Evolutionary conservation across 2,888 invertebrate genomes (phyloP), one percentile per base, ranked within the genome.

Genomic region (Troides oblongomaculatus): DNA sequence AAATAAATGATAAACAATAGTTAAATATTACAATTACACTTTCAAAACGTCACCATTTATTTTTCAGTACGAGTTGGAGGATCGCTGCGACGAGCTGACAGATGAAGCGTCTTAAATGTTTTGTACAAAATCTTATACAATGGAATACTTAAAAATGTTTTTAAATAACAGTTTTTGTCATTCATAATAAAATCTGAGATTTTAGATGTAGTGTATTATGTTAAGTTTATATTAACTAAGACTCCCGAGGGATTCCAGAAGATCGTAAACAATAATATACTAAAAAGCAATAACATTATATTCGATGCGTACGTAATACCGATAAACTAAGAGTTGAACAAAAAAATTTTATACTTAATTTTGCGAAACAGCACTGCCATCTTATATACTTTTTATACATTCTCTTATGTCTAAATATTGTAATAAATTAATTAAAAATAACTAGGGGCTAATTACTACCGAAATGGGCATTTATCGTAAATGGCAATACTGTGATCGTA

Each of bases 21-120:
- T 10, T 39, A 39, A 39, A 6, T 39, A 4, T 10, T 8, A 10
- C 1, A 39, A 39, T 39, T 39, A 39, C 7, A 53, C n/a, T 53
- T 53, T 53, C 18, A 14, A 53, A 53, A 53, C 6, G 14, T 18
- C 17, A 53, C n/a, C 3, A 17, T 68, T 50, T 73, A 21, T 70
- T 70, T 92, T 93, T 46, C 88, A 96, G 95, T 94, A 95, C 76
- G 97, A 97, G 81, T 92, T 97, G 76, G 95, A 96, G 77, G 96
- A 96, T 79, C 95, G 94, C 77, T 97, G 97, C 87, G 97, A 97
- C 81, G 95, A 95, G 81, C 93, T 97, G 77, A 93, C 94, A 46
- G 94, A 94, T 73, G 93, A 88, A 46, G 70, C 77, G 25, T 72
- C 76, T 36, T 60, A 69, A 59, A 39, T 30, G 50, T 58, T 59